Conservation (phyloP, 2,888 invertebrate species). For the Lithophane semibrunnea region DNA sequence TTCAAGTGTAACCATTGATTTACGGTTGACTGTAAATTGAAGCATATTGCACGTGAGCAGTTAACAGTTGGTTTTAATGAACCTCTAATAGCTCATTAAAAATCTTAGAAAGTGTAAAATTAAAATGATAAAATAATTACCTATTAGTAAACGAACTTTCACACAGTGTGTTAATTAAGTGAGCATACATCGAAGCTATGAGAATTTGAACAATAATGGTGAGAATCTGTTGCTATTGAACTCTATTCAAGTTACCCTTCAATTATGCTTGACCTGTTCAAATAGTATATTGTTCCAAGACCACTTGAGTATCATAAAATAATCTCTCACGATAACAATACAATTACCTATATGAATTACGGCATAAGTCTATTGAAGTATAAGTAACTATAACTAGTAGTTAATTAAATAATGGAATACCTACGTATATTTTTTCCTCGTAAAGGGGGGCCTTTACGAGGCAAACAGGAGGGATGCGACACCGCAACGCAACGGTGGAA, state of each 20-base stretch:
- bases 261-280: constrained; percentile 13
- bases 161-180: constrained; percentile 36
- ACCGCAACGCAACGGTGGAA: no score
- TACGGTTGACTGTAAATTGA: background rate
- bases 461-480: no score
- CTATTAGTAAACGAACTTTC: constrained; percentile 38
- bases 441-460: no score
- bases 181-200: constrained; percentile 39
- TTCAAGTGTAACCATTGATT: background rate
- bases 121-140: constrained; percentile 18
- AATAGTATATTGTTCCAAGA: constrained; percentile 1
- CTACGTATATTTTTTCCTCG: no score
- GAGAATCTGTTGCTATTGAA: constrained; percentile 36
- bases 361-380: background rate
- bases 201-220: constrained; percentile 41
- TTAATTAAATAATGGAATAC: no score
- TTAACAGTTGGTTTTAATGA: background rate
- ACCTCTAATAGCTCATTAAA: constrained; percentile 3
- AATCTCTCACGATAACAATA: constrained; percentile 5
- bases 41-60: background rate
- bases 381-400: background rate
- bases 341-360: constrained; percentile 3
- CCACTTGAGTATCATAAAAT: background rate
- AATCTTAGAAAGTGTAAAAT: constrained; percentile 54
- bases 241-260: background rate